Base-by-base conservation (phyloP, 2,888 invertebrate species). In the Sympetrum striolatum region DNA sequence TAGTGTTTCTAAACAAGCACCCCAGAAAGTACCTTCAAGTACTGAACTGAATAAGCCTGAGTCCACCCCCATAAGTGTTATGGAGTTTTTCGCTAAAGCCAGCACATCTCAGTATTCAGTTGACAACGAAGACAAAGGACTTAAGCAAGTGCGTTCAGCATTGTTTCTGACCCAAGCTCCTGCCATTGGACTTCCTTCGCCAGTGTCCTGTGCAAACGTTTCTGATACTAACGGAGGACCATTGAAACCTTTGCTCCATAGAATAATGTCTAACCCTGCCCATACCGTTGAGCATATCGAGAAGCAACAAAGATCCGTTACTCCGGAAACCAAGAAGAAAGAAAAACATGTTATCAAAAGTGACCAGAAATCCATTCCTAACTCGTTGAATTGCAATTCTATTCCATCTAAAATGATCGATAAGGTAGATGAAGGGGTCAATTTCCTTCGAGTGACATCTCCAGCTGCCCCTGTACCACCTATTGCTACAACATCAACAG, bases 211-310 rank as follows among this genome's bases (percentile, higher is more conserved):
- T 82, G 86, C 86, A 90, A 86, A 60, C 91, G 58, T 90, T 90
- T 58, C 90, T 82, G 44, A 91, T 91, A 39, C 91, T 86, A 86
- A 86, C 31, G 86, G 86, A 35, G 86, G 58, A 22, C 86, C 37
- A 37, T 90, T 92, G 80, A 92, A 96, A 79, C 94, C 96, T 82
- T 93, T 97, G 22, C 94, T 98, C 60, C 97, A 97, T 93, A 95
- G 97, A 91, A 95, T 98, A 53, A 96, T 98, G 96, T 97, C 97
- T 64, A 96, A 97, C 93, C 97, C 98, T 0, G 97, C 97, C 22
- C 97, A 97, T 93, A 96, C 96, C 90, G 96, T 97, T 0, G 98
- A 98, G 93, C 98, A 98, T 93, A 97, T 98, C 93, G 98, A 98
- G 93, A 97, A 97, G 92, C 96, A 96, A 92, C 98, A 98, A 92